phyloP scores from a whole-genome alignment of 2,888 invertebrate species.

The Harpagoxenus sublaevis region DNA sequence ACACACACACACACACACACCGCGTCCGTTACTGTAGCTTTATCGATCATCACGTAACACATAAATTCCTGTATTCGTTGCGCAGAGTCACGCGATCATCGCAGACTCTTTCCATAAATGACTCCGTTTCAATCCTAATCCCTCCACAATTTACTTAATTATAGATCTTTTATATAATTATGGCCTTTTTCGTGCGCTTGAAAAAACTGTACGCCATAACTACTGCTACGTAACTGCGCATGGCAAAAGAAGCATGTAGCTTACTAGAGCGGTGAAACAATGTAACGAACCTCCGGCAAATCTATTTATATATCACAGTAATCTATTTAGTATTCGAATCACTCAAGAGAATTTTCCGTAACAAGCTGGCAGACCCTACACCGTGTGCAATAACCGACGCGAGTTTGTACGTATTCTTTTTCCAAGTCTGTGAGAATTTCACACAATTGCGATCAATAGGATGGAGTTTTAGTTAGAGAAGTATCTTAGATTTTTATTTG shows the following conservation, averaged over 20 bases:
- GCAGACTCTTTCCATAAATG: constrained; percentile 41
- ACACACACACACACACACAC: no score
- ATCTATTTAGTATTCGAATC: constrained; percentile 62
- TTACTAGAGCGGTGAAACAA: constrained; percentile 64
- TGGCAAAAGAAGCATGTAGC: constrained; percentile 54
- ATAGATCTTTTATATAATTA: constrained; percentile 59
- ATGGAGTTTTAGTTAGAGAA: not conserved
- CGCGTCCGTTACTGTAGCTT: constrained; percentile 24
- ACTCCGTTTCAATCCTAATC: constrained; percentile 53
- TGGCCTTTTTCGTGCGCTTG: constrained; percentile 34
- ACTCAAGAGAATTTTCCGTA: constrained; percentile 57
- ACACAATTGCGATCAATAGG: not conserved
- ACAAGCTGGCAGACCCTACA: constrained; percentile 31
- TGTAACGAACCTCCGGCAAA: constrained; percentile 53
- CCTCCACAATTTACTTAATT: constrained; percentile 57
- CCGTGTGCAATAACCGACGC: constrained; percentile 16
- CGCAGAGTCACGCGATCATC: constrained; percentile 46
- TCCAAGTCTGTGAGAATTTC: not conserved
- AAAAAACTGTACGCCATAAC: constrained; percentile 35
- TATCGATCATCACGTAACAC: constrained; percentile 36
- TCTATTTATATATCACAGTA: constrained; percentile 50
- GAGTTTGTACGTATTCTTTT: constrained; percentile 11
- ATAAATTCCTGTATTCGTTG: constrained; percentile 42
- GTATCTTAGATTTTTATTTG: not conserved
- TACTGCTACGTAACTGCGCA: constrained; percentile 32